Evolutionary conservation across 2,797 vertebrate genomes (phyloP).

Genomic region (Microctenopoma stevenorrisi): DNA sequence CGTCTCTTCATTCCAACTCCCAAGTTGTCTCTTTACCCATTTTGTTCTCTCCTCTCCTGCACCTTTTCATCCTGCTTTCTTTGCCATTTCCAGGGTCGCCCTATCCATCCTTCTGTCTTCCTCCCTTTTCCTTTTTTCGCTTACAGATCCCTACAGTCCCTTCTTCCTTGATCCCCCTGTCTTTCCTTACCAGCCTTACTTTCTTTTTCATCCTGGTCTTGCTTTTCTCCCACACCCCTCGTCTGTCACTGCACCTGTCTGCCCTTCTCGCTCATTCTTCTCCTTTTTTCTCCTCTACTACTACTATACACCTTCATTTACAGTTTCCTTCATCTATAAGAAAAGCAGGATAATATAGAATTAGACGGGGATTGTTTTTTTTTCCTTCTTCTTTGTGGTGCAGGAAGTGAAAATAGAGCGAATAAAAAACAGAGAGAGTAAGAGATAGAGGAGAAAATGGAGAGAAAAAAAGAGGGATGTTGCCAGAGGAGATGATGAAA

Average conservation of each 20-base stretch:
- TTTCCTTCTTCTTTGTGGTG: not conserved
- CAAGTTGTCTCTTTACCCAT: not conserved
- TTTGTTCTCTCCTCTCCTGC: not conserved
- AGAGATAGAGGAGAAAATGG: slow-evolving; percentile 14
- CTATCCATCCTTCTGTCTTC: not conserved
- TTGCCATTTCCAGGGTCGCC: not conserved
- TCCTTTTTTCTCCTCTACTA: too few relatives aligned
- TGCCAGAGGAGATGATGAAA: slow-evolving; percentile 67
- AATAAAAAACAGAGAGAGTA: not conserved
- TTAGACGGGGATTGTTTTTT: not conserved
- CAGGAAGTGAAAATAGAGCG: not conserved
- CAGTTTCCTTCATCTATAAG: not conserved
- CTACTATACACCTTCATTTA: not conserved
- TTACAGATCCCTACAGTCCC: too few relatives aligned
- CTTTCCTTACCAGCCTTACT: not conserved
- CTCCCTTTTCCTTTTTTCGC: too few relatives aligned
- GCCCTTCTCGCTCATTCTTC: not conserved
- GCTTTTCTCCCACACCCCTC: not conserved
- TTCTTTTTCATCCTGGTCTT: not conserved
- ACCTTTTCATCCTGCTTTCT: not conserved
- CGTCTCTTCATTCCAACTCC: too few relatives aligned
- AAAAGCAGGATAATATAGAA: not conserved
- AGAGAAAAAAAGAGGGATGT: slow-evolving; percentile 56
- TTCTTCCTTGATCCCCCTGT: not conserved
- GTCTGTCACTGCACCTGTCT: not conserved